Conservation (phyloP, 2,888 invertebrate genomes). For the Folsomia manolachei region DNA sequence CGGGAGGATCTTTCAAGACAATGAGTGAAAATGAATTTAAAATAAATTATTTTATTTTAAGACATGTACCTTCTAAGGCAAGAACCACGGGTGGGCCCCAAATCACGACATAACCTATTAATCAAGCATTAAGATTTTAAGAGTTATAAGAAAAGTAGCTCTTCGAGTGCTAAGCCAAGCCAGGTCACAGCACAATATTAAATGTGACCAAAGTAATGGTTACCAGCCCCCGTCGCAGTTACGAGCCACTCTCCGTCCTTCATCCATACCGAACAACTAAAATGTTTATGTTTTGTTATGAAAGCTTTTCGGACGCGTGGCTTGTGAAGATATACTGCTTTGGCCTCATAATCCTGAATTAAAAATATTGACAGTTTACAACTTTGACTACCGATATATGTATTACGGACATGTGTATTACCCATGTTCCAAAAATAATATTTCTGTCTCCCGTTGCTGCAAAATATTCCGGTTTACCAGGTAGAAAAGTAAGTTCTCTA, state of each 20-base stretch:
- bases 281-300: constrained; percentile 32
- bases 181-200: constrained; percentile 2
- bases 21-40: too few species aligned
- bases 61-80: constrained; percentile 38
- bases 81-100: constrained; percentile 40
- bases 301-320: constrained; percentile 33
- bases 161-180: too few species aligned
- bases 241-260: constrained; percentile 35
- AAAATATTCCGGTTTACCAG: constrained; percentile 36
- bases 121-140: neutral
- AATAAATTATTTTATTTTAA: too few species aligned
- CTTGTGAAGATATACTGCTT: constrained; percentile 22
- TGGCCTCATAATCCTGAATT: neutral
- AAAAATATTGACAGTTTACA: too few species aligned
- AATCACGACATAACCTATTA: constrained; percentile 30
- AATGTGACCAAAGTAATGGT: too few species aligned
- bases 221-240: constrained; percentile 44
- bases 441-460: constrained; percentile 40
- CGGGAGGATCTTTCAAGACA: constrained; percentile 39
- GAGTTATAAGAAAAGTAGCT: too few species aligned
- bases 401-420: too few species aligned
- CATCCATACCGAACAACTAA: constrained; percentile 44
- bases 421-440: constrained; percentile 46
- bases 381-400: too few species aligned
- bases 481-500: constrained; percentile 36